Evolutionary conservation across 2,888 invertebrate genomes (phyloP).

Genomic region (Andricus quercusramuli): DNA sequence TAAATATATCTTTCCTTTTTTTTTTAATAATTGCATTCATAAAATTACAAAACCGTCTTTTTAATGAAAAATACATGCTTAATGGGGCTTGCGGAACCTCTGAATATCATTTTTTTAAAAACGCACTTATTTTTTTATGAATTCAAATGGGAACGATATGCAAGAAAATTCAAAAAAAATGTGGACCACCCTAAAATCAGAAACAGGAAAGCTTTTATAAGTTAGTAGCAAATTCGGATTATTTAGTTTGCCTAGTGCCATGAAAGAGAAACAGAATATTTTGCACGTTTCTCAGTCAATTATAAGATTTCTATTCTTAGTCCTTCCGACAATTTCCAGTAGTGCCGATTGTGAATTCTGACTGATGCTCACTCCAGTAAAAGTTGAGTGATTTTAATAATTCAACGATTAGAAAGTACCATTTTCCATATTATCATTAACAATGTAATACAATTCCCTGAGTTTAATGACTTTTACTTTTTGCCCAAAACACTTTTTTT

Average conservation of each 20-base stretch:
- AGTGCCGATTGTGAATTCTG: not conserved
- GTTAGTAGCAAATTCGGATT: not conserved
- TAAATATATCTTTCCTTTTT: no score
- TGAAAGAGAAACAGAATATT: conserved; percentile 15
- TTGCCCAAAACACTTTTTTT: no score
- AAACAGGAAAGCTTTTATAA: not conserved
- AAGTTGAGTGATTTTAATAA: not conserved
- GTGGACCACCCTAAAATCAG: no score
- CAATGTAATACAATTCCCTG: not conserved
- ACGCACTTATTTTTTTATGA: no score
- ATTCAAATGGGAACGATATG: no score
- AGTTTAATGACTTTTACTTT: not conserved
- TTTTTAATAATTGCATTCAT: no score
- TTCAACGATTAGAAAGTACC: not conserved
- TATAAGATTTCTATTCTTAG: conserved; percentile 21
- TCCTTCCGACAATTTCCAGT: not conserved
- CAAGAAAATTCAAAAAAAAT: no score
- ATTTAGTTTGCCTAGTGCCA: not conserved
- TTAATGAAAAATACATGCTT: no score
- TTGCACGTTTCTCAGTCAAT: conserved; percentile 4
- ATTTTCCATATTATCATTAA: not conserved
- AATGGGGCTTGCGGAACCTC: no score
- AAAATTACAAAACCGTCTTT: no score
- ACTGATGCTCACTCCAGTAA: not conserved
- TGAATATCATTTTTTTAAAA: no score